Base-by-base conservation (phyloP, 2,888 invertebrate species). In the Tenthredo distinguenda region DNA sequence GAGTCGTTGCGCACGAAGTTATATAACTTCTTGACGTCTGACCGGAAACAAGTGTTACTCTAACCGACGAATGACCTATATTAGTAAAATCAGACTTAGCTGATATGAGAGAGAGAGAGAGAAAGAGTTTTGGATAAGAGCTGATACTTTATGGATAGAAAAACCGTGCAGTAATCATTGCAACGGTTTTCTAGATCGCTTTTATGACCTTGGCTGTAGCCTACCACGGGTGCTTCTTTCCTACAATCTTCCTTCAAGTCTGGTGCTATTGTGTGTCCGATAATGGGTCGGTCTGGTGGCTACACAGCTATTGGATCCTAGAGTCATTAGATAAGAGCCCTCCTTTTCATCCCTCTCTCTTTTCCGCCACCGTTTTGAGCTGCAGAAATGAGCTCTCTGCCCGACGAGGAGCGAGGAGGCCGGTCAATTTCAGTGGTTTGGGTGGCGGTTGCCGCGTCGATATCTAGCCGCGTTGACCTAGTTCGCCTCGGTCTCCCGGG, bases 401-500 rank as follows among this genome's bases (percentile, higher is more conserved):
- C 12, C 31, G 47, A 31, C n/a, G 47, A 26, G 76, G 50, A 62
- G 62, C 34, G n/a, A 7, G n/a, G 10, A 34, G 72, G 72, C 34
- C 62, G 62, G 62, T 81, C 81, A 81, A 81, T 81, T 58, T 40
- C 81, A 62, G 81, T 58, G 81, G 81, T 81, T 81, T 62, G 81
- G 81, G 81, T 81, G 81, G 81, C 37, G n/a, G 81, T 81, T 81
- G 81, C 62, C 81, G 62, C 81, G 89, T 91, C 91, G 90, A 90
- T 90, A 91, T 89, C 89, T 90, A 88, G 88, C 89, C 88, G 85
- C 81, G 62, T 62, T 90, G 91, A 91, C 90, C 91, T 85, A 91
- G 90, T 90, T 81, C 90, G 87, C 88, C 88, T 88, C 87, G 87
- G 88, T 86, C 88, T 89, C 90, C 91, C 90, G 90, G 91, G 91